Base-by-base conservation (phyloP, 1,140 invertebrate species). In the Lordiphosa clarofinis region DNA sequence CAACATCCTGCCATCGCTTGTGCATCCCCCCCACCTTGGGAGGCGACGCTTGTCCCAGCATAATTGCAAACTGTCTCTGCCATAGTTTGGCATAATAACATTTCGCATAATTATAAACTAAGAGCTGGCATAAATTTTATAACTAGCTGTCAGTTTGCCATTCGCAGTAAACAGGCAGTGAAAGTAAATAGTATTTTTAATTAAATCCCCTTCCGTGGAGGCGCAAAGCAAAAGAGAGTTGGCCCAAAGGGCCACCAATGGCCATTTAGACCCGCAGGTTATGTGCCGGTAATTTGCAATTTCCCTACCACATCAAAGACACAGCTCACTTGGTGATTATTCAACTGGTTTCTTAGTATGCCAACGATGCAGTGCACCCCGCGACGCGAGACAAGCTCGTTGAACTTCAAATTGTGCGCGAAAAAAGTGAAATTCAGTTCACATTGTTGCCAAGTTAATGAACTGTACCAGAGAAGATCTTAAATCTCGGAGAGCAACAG, bases 281-380 rank as follows among this genome's bases (percentile, higher is more conserved):
- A 73, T 84, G 68, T 73, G 63, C 49, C 54, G 63, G 76, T 54
- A 82, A 84, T 82, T 82, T 78, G 78, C 78, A 82, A 82, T 82
- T 78, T 84, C 63, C 71, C 70, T 28, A 38, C n/a, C 61, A 53
- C 9, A 31, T 13, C 33, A 55, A 35, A 58, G 63, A 61, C 57
- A 24, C 42, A 66, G 49, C 73, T 63, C 54, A 67, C 66, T 62
- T 52, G 55, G 52, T 60, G 78, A 62, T 82, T 78, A 84, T 73
- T 81, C 78, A 81, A 82, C 76, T 81, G 76, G 78, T 81, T 81
- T 82, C 72, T 82, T 53, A 62, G 69, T 60, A 79, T 73, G 73
- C 48, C 50, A 39, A 37, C 19, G 15, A 24, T 38, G 38, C n/a
- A 12, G 6, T 11, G 11, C n/a, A 21, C 35, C 15, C 19, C 11